Evolutionary conservation across 2,113 vertebrate species (phyloP).

Genomic region (Stigmatopora argus): DNA sequence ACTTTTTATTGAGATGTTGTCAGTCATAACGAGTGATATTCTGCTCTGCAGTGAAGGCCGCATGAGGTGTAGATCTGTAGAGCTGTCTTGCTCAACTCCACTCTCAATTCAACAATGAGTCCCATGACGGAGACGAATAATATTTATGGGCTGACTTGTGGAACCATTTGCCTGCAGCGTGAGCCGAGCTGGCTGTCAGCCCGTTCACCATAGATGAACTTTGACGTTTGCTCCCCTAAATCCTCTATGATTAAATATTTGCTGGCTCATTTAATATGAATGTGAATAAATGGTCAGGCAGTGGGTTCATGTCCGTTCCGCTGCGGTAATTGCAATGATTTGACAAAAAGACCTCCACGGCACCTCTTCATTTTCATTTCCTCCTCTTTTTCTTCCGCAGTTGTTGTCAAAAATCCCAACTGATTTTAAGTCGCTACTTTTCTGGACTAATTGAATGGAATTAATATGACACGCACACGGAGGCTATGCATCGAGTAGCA

Average conservation of each 20-base stretch:
- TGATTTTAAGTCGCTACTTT: background rate
- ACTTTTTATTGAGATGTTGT: conserved; percentile 3
- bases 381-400: conserved; percentile 1
- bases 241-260: conserved; percentile 62
- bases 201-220: conserved; percentile 49
- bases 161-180: conserved; percentile 31
- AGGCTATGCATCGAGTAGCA: background rate
- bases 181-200: conserved; percentile 21
- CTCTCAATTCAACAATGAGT: conserved; percentile 21
- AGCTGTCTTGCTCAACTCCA: conserved; percentile 11
- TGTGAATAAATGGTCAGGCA: conserved; percentile 55
- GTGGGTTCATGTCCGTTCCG: conserved; percentile 36
- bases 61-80: conserved; percentile 8
- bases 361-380: conserved; percentile 12
- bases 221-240: conserved; percentile 44
- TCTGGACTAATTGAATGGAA: conserved; percentile 4
- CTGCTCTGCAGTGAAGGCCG: conserved; percentile 1
- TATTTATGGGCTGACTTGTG: conserved; percentile 48
- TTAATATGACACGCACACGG: background rate
- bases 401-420: background rate
- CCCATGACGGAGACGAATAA: conserved; percentile 43
- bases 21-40: background rate
- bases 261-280: conserved; percentile 59
- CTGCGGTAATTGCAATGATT: conserved; percentile 37
- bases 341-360: conserved; percentile 16